Percentiles rank a stretch among this genome's conserved stretches.
Conservation (phyloP, 2,797 vertebrate species). For the Chaetodon trifasciatus region DNA sequence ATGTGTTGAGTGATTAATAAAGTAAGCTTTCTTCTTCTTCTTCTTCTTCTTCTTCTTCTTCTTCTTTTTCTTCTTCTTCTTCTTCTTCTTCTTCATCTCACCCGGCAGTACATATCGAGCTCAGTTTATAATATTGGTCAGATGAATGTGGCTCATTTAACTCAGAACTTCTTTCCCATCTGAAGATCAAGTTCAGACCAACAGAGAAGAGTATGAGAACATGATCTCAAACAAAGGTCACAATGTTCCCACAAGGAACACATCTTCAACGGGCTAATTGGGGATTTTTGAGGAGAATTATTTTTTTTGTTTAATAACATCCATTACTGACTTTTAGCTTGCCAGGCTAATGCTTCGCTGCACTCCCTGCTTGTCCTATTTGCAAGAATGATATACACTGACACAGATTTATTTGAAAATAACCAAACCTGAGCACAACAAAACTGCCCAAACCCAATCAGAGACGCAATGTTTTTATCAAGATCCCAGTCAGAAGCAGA, state of each 20-base stretch:
- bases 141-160: not conserved
- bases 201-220: not conserved
- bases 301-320: constrained; percentile 2
- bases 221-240: constrained; percentile 5
- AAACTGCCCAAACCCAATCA: accelerated
- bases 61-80: too few species aligned
- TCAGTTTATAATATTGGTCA: not conserved
- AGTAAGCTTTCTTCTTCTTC: too few species aligned
- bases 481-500: not conserved
- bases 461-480: not conserved
- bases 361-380: not conserved
- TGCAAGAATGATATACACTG: not conserved
- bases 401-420: not conserved
- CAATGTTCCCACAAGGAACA: constrained; percentile 1
- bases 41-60: too few species aligned
- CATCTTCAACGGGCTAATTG: not conserved
- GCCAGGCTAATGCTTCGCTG: not conserved
- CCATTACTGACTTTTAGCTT: not conserved
- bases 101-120: not conserved
- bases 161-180: constrained; percentile 9
- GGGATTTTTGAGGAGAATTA: constrained; percentile 4
- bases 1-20: too few species aligned
- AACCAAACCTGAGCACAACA: not conserved
- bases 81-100: too few species aligned
- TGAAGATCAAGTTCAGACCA: not conserved